phyloP scores from a whole-genome alignment of 2,888 invertebrate species.

The Tiliacea citrago region DNA sequence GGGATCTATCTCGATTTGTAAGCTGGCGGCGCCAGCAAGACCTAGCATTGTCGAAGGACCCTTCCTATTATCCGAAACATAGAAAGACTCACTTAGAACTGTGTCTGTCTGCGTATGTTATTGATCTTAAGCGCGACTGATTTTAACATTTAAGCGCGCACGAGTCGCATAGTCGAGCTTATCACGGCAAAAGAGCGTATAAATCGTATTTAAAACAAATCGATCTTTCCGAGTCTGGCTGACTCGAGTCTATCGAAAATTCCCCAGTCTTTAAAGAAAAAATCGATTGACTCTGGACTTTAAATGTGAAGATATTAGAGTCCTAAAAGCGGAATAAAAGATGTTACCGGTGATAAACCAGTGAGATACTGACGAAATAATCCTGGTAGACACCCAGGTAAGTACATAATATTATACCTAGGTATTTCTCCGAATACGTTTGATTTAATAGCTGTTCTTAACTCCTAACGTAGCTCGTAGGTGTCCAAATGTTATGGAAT shows the following conservation, averaged over 20 bases:
- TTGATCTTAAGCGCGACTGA: too few relatives aligned
- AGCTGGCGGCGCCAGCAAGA: neutral
- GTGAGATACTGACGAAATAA: conserved; percentile 7
- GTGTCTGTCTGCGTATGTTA: neutral
- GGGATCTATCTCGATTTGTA: neutral
- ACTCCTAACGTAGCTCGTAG: conserved; percentile 10
- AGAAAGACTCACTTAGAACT: neutral
- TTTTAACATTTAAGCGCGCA: too few relatives aligned
- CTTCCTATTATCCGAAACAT: neutral
- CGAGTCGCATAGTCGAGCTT: too few relatives aligned
- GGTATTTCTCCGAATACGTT: conserved; percentile 46
- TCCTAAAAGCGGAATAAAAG: neutral
- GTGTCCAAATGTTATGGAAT: conserved; percentile 34
- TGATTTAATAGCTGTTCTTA: conserved; percentile 43
- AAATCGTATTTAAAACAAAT: too few relatives aligned
- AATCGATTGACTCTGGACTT: too few relatives aligned
- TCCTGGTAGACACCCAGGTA: conserved; percentile 8
- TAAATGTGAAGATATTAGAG: neutral
- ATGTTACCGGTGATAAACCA: neutral
- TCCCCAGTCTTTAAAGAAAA: too few relatives aligned
- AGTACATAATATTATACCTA: neutral
- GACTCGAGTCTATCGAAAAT: too few relatives aligned
- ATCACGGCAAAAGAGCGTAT: too few relatives aligned
- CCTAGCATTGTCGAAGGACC: neutral
- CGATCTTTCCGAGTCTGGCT: too few relatives aligned